These are phyloP conservation scores for Drosophila pachea DNA, from an alignment of 1,140 invertebrate species.

Conservation along the genomic window DNA sequence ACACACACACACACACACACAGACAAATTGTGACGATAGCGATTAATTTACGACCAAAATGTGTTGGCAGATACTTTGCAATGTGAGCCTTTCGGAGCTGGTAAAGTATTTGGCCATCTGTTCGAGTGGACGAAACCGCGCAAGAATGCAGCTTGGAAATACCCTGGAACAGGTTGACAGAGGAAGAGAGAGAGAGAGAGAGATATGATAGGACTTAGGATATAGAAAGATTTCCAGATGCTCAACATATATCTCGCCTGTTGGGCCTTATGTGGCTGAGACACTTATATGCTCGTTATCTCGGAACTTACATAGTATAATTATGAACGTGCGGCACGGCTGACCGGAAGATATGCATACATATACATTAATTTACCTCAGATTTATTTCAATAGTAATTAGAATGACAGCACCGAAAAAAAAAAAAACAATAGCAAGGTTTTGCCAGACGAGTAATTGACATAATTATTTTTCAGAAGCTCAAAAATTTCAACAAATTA, in stretches of 20 bases:
- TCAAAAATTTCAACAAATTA: constrained; percentile 65
- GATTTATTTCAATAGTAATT: constrained; percentile 29
- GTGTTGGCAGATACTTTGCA: constrained; percentile 17
- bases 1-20: too few species aligned
- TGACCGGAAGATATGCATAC: constrained; percentile 19
- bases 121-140: neutral
- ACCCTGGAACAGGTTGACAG: neutral
- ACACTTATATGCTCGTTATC: neutral
- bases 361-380: neutral
- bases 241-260: too few species aligned
- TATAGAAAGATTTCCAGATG: too few species aligned
- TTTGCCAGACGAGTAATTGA: constrained; percentile 25
- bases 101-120: constrained; percentile 34
- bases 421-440: constrained; percentile 17
- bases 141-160: neutral
- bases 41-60: constrained; percentile 19
- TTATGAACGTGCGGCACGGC: neutral
- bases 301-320: neutral
- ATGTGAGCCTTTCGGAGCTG: constrained; percentile 10
- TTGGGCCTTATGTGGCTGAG: too few species aligned
- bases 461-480: constrained; percentile 22
- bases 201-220: too few species aligned
- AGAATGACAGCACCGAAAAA: neutral
- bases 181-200: too few species aligned
- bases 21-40: constrained; percentile 21